A percentile compares a stretch with the other conserved stretches of the same genome.
Conservation (phyloP, 2,113 vertebrate species). For the Neolamprologus longior region DNA sequence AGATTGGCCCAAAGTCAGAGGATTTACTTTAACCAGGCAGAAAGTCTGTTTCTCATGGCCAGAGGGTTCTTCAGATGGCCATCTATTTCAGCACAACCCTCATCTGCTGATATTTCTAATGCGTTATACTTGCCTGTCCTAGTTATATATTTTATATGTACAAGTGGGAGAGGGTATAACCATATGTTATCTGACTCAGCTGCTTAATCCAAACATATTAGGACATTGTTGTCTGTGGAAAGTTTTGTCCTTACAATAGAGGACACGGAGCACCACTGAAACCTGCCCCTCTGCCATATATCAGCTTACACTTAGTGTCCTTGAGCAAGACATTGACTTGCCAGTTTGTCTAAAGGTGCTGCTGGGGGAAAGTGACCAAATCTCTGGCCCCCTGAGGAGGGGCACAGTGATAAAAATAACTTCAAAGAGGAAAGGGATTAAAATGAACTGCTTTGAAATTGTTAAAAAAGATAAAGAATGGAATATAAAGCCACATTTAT, state of each 20-base stretch:
- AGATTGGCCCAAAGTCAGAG: slow-evolving; percentile 26
- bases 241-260: neutral
- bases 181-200: neutral
- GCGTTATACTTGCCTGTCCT: neutral
- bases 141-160: neutral
- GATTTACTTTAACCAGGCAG: slow-evolving; percentile 6
- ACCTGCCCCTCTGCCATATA: neutral
- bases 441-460: neutral
- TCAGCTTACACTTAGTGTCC: neutral
- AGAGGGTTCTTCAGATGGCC: slow-evolving; percentile 36
- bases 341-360: neutral
- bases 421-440: neutral
- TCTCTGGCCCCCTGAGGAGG: neutral
- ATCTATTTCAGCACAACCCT: neutral
- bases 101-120: neutral
- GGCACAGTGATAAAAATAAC: neutral
- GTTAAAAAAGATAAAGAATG: neutral
- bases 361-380: neutral
- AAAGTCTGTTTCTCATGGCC: slow-evolving; percentile 17
- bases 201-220: neutral
- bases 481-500: neutral
- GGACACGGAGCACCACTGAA: neutral
- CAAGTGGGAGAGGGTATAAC: neutral
- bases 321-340: neutral
- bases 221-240: neutral